Evolutionary conservation across 2,797 vertebrate genomes (phyloP).

Genomic region (Darevskia nairensis): DNA sequence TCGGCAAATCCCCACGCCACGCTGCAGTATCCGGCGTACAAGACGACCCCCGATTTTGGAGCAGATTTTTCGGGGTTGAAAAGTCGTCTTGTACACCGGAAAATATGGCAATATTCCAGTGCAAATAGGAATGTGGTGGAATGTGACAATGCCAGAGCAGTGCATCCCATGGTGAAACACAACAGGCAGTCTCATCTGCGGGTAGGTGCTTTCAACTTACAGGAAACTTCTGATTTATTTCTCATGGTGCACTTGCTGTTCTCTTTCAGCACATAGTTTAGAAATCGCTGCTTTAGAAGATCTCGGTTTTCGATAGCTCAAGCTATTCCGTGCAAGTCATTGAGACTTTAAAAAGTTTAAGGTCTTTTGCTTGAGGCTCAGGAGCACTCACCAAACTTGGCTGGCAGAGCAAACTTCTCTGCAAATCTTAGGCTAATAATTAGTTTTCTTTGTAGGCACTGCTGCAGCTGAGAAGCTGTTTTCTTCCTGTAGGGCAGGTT

Average conservation of each 20-base stretch:
- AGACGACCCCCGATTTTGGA: too few relatives aligned
- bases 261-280: not conserved
- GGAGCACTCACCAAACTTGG: not conserved
- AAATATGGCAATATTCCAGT: too few relatives aligned
- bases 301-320: not conserved
- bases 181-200: not conserved
- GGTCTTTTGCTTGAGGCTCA: not conserved
- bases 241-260: not conserved
- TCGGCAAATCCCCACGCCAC: too few relatives aligned
- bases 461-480: conserved; percentile 15
- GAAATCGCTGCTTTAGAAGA: not conserved
- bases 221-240: not conserved
- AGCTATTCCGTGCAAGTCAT: not conserved
- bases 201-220: not conserved
- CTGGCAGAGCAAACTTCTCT: not conserved
- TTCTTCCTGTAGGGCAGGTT: not conserved
- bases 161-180: not conserved
- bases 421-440: not conserved
- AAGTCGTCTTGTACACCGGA: too few relatives aligned
- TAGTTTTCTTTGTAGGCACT: not conserved
- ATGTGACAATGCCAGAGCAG: not conserved
- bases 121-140: not conserved
- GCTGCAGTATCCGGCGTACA: too few relatives aligned
- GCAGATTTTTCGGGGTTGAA: too few relatives aligned
- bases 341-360: not conserved